These are phyloP conservation scores for Phasia obesa DNA, from an alignment of 2,888 invertebrate species.

Conservation along the genomic window DNA sequence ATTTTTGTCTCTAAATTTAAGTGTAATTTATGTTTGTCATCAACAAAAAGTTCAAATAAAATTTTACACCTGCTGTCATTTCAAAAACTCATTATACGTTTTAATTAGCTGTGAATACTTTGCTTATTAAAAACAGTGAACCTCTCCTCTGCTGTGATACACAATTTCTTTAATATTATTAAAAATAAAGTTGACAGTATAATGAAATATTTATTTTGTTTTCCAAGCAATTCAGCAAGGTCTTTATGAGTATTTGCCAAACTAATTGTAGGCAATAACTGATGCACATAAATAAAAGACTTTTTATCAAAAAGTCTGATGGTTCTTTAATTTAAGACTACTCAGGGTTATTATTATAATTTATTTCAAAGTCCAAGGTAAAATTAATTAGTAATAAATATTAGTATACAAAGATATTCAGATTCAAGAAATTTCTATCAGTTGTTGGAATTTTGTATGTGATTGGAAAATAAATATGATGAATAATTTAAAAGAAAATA, in stretches of 20 bases:
- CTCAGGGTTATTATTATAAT: too few species aligned
- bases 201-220: background rate
- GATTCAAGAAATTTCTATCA: too few species aligned
- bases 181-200: background rate
- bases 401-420: too few species aligned
- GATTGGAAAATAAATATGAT: too few species aligned
- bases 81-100: background rate
- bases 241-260: background rate
- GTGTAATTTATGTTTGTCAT: background rate
- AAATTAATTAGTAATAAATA: too few species aligned
- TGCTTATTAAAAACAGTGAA: too few species aligned
- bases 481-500: too few species aligned
- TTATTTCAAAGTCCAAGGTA: too few species aligned
- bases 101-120: background rate
- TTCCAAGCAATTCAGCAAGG: background rate
- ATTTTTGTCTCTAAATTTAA: too few species aligned
- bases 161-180: background rate
- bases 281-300: background rate
- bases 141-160: background rate
- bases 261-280: background rate
- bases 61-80: background rate
- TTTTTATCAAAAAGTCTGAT: background rate
- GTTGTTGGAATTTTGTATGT: too few species aligned
- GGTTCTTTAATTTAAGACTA: background rate
- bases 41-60: background rate